Evolutionary conservation across 92 coral and sea anemone species (phyloP), one percentile per base, ranked within the genome.

Genomic region (Siderastrea radians): DNA sequence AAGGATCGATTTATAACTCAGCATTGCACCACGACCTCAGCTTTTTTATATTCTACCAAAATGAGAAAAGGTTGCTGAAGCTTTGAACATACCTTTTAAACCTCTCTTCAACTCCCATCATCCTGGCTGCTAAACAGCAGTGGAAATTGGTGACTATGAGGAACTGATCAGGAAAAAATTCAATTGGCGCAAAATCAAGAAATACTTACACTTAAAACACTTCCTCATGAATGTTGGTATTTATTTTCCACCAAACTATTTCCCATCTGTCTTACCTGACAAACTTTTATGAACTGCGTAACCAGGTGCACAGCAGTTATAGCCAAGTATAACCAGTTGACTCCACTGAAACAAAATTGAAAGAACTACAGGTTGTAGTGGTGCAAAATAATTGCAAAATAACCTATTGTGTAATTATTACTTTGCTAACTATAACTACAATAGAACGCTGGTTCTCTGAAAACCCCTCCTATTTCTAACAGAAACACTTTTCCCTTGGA

Each of bases 251-350:
- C 9, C 2, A 65, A 65, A 65, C 15, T 6, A 4, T 1, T 43
- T 19, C 38, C 38, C 38, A 38, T 17, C 9, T 3, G 15, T 49
- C 50, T 50, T 74, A 74, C 78, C 59, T 74, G 78, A 9, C 16
- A 52, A 75, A 91, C 85, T 79, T 96, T 96, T 48, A 96, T 91
- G 69, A 96, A 95, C 92, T 96, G 95, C 3, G 98, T 86, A 5
- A 94, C 94, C 57, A 93, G 86, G 59, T 91, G 86, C 17, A 96
- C 85, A 58, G 98, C 95, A 49, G 93, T 93, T 44, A 68, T 86
- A 45, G 94, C 93, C 46, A 95, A 80, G 83, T 96, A 96, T 14
- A 96, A 76, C 99, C 99, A 96, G 73, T 96, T 94, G 63, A 96
- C 59, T 49, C 94, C 98, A 80, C 99, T 96, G 76, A 54, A 91